Evolutionary conservation across 2,888 invertebrate genomes (phyloP), one percentile per base, ranked within the genome.

Genomic region (Cinara cedri): DNA sequence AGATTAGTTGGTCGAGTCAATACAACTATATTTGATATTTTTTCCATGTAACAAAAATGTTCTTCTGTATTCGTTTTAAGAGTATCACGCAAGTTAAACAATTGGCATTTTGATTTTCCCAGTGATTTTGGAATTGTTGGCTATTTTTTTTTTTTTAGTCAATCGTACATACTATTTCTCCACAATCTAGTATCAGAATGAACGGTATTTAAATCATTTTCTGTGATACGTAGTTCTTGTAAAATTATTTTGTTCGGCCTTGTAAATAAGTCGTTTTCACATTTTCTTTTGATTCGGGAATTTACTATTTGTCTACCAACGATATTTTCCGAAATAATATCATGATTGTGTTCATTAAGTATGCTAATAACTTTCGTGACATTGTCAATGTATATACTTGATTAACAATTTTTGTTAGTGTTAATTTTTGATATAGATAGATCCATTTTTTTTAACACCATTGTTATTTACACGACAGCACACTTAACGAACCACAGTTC

Each of bases 11-110:
- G n/a, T n/a, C n/a, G n/a, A n/a, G n/a, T n/a, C n/a, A n/a, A n/a
- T n/a, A n/a, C n/a, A n/a, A n/a, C n/a, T n/a, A n/a, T n/a, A n/a
- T n/a, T n/a, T n/a, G n/a, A n/a, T n/a, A n/a, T n/a, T 34, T 34
- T 6, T 34, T 34, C 34, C 34, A 34, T 34, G 34, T 19, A 9
- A 10, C 54, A 19, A 54, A 54, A 54, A 21, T 54, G 9, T 54
- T 54, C 72, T 49, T 21, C 57, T 81, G 46, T 62, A 42, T 62
- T 42, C 9, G 42, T 62, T 62, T 62, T 42, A 62, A 42, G 42
- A 42, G n/a, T 62, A 62, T n/a, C 62, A 42, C 42, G 42, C 9
- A 62, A n/a, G 42, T 62, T 60, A 60, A 60, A 62, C n/a, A 9
- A 16, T 62, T 62, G 34, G 16, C 14, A 62, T 62, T 34, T 62